A percentile compares a stretch with the other conserved stretches of the same genome.
These are phyloP conservation scores for Wiebesia pumilae DNA, from an alignment of 1,140 invertebrate genomes.

Conservation along the genomic window DNA sequence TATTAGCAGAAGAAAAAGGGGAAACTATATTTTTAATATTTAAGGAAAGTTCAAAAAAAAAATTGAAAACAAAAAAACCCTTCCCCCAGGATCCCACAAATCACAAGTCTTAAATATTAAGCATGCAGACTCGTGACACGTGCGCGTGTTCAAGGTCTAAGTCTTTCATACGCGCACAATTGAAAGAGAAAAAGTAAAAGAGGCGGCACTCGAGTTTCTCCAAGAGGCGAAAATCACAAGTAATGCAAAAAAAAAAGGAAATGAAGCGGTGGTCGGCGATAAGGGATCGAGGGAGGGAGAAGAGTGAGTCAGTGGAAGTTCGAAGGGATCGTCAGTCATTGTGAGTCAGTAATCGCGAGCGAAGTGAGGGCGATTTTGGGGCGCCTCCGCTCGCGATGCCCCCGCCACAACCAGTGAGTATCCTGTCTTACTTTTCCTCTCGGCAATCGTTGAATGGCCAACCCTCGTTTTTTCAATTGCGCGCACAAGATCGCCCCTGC, in stretches of 20 bases:
- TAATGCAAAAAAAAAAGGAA: not conserved
- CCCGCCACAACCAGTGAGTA: not conserved
- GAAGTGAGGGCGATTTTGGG: conserved; percentile 2
- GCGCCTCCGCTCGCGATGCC: not conserved
- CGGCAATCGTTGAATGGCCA: not conserved
- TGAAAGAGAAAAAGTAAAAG: no score
- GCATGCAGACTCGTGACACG: no score
- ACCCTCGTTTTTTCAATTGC: no score
- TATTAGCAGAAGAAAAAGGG: no score
- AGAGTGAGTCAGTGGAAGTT: not conserved
- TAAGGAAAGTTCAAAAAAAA: no score
- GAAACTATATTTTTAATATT: no score
- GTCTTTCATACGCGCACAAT: no score
- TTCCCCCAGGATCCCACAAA: no score
- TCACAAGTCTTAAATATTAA: no score
- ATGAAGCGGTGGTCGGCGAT: not conserved
- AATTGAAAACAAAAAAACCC: no score
- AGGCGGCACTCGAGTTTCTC: not conserved
- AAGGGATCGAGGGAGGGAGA: not conserved
- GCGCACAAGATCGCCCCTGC: no score
- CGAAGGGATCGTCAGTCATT: not conserved
- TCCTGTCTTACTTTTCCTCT: not conserved
- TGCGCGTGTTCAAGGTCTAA: no score
- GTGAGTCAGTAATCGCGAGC: not conserved
- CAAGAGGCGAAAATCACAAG: not conserved